A percentile compares a stretch with the other conserved stretches of the same genome.
phyloP scores from a whole-genome alignment of 2,888 invertebrate genomes.

The Elmis aenea region DNA sequence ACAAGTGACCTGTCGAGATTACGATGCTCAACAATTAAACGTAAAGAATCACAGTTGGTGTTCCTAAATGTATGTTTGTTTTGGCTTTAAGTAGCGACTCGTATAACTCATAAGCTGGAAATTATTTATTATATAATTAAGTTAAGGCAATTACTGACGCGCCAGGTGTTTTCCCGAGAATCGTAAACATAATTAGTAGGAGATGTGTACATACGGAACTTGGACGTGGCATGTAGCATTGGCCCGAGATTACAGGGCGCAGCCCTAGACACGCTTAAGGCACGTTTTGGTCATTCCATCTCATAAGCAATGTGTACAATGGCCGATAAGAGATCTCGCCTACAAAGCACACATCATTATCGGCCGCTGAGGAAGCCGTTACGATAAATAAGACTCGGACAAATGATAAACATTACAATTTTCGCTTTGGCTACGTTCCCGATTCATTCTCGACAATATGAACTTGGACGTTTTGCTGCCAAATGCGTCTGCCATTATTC shows the following conservation, averaged over 20 bases:
- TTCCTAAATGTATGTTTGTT: too few relatives aligned
- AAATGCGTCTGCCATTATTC: constrained; percentile 28
- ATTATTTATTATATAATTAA: constrained; percentile 18
- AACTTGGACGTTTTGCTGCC: constrained; percentile 24
- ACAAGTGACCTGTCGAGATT: too few relatives aligned
- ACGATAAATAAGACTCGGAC: constrained; percentile 30
- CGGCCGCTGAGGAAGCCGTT: constrained; percentile 19
- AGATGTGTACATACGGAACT: constrained; percentile 20
- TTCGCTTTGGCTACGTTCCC: constrained; percentile 33
- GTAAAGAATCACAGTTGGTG: too few relatives aligned
- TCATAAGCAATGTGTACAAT: constrained; percentile 27
- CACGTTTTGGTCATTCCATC: constrained; percentile 34
- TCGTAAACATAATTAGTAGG: constrained; percentile 24
- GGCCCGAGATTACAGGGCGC: constrained; percentile 15
- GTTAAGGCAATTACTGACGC: constrained; percentile 14
- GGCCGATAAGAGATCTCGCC: constrained; percentile 30
- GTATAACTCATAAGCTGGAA: too few relatives aligned
- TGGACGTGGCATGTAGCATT: constrained; percentile 13
- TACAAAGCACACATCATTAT: constrained; percentile 32
- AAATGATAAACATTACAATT: constrained; percentile 35
- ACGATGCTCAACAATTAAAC: too few relatives aligned
- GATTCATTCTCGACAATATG: constrained; percentile 22
- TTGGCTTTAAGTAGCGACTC: too few relatives aligned
- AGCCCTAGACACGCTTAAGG: constrained; percentile 20
- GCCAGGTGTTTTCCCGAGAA: constrained; percentile 18